Percentiles rank a stretch among this genome's conserved stretches.
These are phyloP conservation scores for Hyles euphorbiae DNA, from an alignment of 1,140 invertebrate genomes.

Conservation along the genomic window DNA sequence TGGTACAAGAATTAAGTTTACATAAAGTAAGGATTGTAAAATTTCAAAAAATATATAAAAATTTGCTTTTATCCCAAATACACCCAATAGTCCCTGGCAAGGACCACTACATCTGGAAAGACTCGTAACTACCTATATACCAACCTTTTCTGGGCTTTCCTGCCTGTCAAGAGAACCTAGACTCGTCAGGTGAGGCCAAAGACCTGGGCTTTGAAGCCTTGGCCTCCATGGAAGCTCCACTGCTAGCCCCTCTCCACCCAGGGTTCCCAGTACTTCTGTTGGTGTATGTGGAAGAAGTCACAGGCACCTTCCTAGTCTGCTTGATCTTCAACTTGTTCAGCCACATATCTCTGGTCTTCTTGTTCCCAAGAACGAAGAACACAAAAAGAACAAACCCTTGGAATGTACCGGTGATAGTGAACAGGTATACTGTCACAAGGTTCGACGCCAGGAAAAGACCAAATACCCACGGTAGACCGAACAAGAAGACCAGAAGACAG, in stretches of 20 bases:
- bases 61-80: no score
- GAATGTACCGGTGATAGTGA: conserved; percentile 68
- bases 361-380: conserved; percentile 74
- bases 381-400: conserved; percentile 75
- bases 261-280: conserved; percentile 44
- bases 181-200: conserved; percentile 45
- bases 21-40: no score
- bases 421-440: conserved; percentile 68
- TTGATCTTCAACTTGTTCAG: conserved; percentile 65
- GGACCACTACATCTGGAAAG: conserved; percentile 11
- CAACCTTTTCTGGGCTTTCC: conserved; percentile 12
- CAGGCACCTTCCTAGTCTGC: conserved; percentile 62
- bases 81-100: no score
- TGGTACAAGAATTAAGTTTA: no score
- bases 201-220: conserved; percentile 54
- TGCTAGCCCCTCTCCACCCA: conserved; percentile 30
- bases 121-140: conserved; percentile 20
- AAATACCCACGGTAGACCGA: conserved; percentile 74
- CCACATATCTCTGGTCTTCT: conserved; percentile 74
- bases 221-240: conserved; percentile 32
- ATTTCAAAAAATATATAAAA: no score
- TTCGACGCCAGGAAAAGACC: conserved; percentile 56
- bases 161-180: conserved; percentile 54
- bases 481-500: conserved; percentile 71
- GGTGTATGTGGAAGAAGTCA: conserved; percentile 65